Conservation (phyloP, 1,140 invertebrate species). For the Prorops nasuta region DNA sequence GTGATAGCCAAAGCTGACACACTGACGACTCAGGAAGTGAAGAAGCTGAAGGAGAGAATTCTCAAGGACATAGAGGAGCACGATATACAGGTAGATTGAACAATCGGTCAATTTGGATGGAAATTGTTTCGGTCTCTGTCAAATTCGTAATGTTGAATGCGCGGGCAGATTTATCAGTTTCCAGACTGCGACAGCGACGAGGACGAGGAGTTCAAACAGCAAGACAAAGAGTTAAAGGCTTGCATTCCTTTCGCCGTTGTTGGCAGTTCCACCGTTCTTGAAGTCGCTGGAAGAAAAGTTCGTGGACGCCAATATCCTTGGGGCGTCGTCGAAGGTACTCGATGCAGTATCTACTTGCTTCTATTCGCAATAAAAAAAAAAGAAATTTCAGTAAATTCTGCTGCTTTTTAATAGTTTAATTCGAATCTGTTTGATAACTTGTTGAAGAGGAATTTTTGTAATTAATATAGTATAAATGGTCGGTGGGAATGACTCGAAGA, state of each 20-base stretch:
- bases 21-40: slow-evolving; percentile 84
- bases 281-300: slow-evolving; percentile 85
- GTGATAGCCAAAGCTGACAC: slow-evolving; percentile 98
- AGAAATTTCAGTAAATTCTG: too few relatives aligned
- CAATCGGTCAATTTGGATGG: too few relatives aligned
- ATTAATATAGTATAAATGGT: slow-evolving; percentile 7
- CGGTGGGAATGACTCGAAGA: background rate
- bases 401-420: too few relatives aligned
- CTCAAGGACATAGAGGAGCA: slow-evolving; percentile 77
- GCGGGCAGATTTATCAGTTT: slow-evolving; percentile 93
- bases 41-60: slow-evolving; percentile 83
- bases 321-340: slow-evolving; percentile 92
- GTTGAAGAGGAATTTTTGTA: too few relatives aligned
- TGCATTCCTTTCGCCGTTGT: slow-evolving; percentile 96
- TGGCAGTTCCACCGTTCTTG: slow-evolving; percentile 91
- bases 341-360: too few relatives aligned
- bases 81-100: slow-evolving; percentile 71
- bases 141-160: background rate
- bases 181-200: slow-evolving; percentile 94
- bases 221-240: slow-evolving; percentile 85
- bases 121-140: too few relatives aligned
- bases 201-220: slow-evolving; percentile 90
- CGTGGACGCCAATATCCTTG: slow-evolving; percentile 94
- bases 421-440: too few relatives aligned
- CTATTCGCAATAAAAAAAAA: too few relatives aligned